Evolutionary conservation across 2,888 invertebrate genomes (phyloP).

Genomic region (Gandaritis pyraliata): DNA sequence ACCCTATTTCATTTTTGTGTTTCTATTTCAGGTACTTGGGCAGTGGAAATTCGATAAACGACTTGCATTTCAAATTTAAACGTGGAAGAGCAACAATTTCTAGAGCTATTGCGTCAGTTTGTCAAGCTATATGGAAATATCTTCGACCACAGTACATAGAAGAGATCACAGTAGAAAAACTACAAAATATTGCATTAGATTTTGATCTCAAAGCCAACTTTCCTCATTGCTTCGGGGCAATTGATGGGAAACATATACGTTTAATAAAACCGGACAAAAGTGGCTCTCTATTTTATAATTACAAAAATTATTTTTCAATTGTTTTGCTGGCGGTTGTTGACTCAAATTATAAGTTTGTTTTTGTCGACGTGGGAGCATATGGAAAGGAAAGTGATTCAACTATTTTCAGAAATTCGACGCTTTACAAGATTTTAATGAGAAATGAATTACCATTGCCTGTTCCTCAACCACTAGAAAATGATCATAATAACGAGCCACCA

Average conservation of each 20-base stretch:
- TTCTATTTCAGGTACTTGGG: too few relatives aligned
- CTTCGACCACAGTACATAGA: slow-evolving; percentile 28
- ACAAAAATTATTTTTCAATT: slow-evolving; percentile 34
- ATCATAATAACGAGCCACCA: too few relatives aligned
- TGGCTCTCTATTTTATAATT: slow-evolving; percentile 38
- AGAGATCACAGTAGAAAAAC: slow-evolving; percentile 16
- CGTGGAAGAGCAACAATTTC: too few relatives aligned
- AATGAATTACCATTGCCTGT: too few relatives aligned
- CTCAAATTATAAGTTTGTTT: slow-evolving; percentile 34
- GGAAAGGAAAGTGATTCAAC: slow-evolving; percentile 36
- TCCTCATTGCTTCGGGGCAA: slow-evolving; percentile 37
- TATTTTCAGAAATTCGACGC: too few relatives aligned
- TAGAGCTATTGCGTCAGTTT: too few relatives aligned
- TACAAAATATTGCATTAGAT: slow-evolving; percentile 23
- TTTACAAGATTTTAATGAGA: too few relatives aligned
- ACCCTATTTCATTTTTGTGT: too few relatives aligned
- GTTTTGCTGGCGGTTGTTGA: slow-evolving; percentile 38
- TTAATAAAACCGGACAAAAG: slow-evolving; percentile 21
- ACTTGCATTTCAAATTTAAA: too few relatives aligned
- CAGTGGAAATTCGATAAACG: too few relatives aligned
- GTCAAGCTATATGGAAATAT: slow-evolving; percentile 17
- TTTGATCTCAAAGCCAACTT: slow-evolving; percentile 27
- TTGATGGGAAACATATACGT: slow-evolving; percentile 38
- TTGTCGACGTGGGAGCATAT: slow-evolving; percentile 19
- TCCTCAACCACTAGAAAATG: too few relatives aligned